These are phyloP conservation scores for Acanthaster planci DNA, from an alignment of 35 echinoderm and acorn worm genomes.

Conservation along the genomic window DNA sequence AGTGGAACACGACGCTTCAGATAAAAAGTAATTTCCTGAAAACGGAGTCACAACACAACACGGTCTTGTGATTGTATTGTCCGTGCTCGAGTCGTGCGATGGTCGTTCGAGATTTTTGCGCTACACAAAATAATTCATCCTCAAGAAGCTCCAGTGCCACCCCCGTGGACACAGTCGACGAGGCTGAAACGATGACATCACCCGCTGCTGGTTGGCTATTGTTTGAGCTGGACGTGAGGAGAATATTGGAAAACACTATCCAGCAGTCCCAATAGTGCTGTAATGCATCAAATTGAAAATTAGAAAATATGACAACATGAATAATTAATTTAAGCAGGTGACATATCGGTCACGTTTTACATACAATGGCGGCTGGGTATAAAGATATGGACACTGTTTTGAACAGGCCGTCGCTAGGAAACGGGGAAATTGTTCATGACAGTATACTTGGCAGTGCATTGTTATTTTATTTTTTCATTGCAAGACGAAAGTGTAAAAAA, in stretches of 20 bases:
- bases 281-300: background rate
- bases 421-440: background rate
- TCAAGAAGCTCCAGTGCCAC: constrained; percentile 22
- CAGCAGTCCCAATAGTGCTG: background rate
- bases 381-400: background rate
- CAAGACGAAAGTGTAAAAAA: too few relatives aligned
- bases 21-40: background rate
- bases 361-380: background rate
- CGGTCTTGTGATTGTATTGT: constrained; percentile 21
- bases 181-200: constrained; percentile 69
- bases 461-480: too few relatives aligned
- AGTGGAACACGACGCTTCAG: constrained; percentile 23
- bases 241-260: constrained; percentile 45
- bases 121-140: background rate
- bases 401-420: background rate
- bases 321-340: constrained; percentile 4
- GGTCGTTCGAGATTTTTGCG: background rate
- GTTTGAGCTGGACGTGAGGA: constrained; percentile 63
- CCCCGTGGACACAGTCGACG: constrained; percentile 39
- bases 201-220: constrained; percentile 73
- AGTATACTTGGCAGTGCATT: too few relatives aligned
- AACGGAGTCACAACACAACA: constrained; percentile 14
- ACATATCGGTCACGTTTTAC: background rate
- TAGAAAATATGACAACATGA: constrained; percentile 1
- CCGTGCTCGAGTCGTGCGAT: background rate